phyloP scores from a whole-genome alignment of 2,113 vertebrate genomes.

The Cepphus grylle region DNA sequence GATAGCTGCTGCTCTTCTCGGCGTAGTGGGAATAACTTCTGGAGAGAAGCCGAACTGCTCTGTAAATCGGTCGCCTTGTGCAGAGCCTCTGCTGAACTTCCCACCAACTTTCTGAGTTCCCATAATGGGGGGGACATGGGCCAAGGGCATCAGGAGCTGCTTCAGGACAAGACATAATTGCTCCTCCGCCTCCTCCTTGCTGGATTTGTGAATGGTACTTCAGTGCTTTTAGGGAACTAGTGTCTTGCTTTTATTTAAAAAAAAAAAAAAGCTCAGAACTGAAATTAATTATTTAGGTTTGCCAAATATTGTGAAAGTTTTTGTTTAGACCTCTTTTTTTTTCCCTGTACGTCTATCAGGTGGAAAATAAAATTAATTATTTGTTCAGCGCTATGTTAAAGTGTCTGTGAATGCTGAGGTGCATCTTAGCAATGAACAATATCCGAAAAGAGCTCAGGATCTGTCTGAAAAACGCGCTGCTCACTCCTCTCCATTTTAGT shows the following conservation, averaged over 20 bases:
- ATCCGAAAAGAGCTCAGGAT: not conserved
- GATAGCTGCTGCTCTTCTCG: not conserved
- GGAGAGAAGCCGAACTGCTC: not conserved
- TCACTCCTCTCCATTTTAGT: not conserved
- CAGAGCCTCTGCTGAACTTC: not conserved
- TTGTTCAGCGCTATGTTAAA: not conserved
- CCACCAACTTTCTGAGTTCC: not conserved
- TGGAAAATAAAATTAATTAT: conserved; percentile 26
- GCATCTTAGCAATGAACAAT: not conserved
- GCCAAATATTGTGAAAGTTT: conserved; percentile 41
- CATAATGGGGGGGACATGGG: not conserved
- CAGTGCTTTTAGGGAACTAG: not conserved
- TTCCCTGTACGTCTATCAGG: accelerated
- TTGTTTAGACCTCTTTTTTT: not conserved
- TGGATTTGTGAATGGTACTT: not conserved
- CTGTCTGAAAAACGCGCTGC: accelerated
- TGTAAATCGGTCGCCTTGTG: not conserved
- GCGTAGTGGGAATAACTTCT: not conserved
- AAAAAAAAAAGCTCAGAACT: not conserved
- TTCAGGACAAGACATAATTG: not conserved
- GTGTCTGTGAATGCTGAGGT: not conserved
- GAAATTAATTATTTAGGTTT: conserved; percentile 45
- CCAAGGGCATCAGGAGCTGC: not conserved
- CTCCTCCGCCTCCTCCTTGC: not conserved
- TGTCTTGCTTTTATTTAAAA: not conserved